Evolutionary conservation across 2,797 vertebrate genomes (phyloP).

Genomic region (Ptychobarbus kaznakovi): DNA sequence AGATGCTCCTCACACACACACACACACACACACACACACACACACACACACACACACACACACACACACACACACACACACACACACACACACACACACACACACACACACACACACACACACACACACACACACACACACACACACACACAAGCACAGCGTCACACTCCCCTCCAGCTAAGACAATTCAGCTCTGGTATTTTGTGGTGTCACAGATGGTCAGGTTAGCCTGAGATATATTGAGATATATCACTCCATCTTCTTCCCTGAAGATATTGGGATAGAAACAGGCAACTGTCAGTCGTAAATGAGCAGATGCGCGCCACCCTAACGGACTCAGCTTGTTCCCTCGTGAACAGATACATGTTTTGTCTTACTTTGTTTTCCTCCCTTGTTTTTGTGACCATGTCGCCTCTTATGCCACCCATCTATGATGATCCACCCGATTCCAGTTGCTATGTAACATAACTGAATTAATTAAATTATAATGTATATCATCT

Average conservation of each 20-base stretch:
- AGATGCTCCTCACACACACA: not conserved
- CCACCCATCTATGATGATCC: not conserved
- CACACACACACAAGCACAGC: not conserved
- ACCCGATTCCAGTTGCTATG: not conserved
- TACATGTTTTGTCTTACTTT: not conserved
- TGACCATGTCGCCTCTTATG: not conserved
- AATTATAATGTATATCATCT: not conserved
- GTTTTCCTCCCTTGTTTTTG: not conserved
- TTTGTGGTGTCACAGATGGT: constrained; percentile 44
- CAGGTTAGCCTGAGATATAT: constrained; percentile 31
- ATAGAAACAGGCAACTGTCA: constrained; percentile 54
- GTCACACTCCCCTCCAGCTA: constrained; percentile 7
- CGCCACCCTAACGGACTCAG: constrained; percentile 43
- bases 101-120: not conserved
- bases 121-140: not conserved
- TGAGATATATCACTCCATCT: constrained; percentile 28
- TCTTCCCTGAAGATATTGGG: constrained; percentile 22
- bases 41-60: too few species aligned
- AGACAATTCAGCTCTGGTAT: constrained; percentile 34
- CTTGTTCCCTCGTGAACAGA: constrained; percentile 64
- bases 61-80: constrained; percentile 1
- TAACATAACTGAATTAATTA: not conserved
- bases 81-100: not conserved
- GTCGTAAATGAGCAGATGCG: constrained; percentile 39
- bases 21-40: not conserved